Evolutionary conservation across 2,797 vertebrate genomes (phyloP).

Genomic region (Pachyuromys duprasi): DNA sequence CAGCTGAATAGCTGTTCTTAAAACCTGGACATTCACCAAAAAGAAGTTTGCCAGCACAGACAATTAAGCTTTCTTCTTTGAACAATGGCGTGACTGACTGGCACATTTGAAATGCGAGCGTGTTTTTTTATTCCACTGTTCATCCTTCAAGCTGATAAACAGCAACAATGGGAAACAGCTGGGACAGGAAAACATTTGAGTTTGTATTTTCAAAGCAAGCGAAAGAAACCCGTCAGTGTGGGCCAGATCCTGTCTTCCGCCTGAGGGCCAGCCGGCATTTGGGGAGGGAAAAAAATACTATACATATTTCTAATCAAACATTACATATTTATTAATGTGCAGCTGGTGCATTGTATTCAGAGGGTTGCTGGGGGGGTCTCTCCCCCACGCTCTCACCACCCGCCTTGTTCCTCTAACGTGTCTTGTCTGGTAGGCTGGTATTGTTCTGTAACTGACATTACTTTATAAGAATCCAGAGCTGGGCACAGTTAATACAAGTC

Average conservation of each 20-base stretch:
- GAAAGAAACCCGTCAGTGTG: slow-evolving; percentile 89
- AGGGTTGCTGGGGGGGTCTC: slow-evolving; percentile 77
- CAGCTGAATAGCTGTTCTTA: slow-evolving; percentile 93
- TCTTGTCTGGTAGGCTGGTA: slow-evolving; percentile 87
- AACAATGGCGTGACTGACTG: slow-evolving; percentile 92
- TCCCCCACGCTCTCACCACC: slow-evolving; percentile 74
- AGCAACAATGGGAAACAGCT: slow-evolving; percentile 93
- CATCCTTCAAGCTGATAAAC: slow-evolving; percentile 92
- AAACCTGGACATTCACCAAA: slow-evolving; percentile 93
- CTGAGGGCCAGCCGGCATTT: slow-evolving; percentile 88
- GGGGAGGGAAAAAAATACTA: slow-evolving; percentile 87
- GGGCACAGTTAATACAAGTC: slow-evolving; percentile 83
- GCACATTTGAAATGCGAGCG: slow-evolving; percentile 91
- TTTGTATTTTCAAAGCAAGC: slow-evolving; percentile 92
- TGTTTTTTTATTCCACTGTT: slow-evolving; percentile 90
- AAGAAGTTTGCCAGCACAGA: slow-evolving; percentile 92
- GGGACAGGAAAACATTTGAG: slow-evolving; percentile 92
- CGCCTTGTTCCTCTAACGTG: slow-evolving; percentile 82
- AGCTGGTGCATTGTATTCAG: slow-evolving; percentile 90
- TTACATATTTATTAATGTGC: slow-evolving; percentile 94
- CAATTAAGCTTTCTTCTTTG: slow-evolving; percentile 92
- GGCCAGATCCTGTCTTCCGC: slow-evolving; percentile 91
- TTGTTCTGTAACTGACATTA: slow-evolving; percentile 87
- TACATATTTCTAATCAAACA: slow-evolving; percentile 93
- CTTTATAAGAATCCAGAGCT: slow-evolving; percentile 86